Evolutionary conservation across 2,113 vertebrate genomes (phyloP).

Genomic region (Tupaia tana): DNA sequence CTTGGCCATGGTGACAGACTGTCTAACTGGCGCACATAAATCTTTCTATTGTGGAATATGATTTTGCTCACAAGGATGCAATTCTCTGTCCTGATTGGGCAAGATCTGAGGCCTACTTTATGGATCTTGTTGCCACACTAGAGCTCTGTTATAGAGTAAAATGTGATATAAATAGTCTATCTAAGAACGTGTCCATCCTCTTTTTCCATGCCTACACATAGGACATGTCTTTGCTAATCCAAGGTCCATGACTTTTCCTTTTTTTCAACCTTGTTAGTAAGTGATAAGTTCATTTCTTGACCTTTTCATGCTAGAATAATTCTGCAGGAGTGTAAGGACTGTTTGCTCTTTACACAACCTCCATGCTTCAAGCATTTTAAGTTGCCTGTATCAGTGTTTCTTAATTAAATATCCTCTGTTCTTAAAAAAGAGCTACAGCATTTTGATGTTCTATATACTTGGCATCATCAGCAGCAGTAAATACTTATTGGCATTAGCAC

Average conservation of each 20-base stretch:
- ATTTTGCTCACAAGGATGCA: not conserved
- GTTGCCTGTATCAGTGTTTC: not conserved
- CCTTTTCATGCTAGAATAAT: not conserved
- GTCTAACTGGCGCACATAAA: not conserved
- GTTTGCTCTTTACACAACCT: not conserved
- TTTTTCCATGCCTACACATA: rapidly evolving
- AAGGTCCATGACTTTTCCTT: not conserved
- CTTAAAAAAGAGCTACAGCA: not conserved
- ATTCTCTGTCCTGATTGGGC: not conserved
- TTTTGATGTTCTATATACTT: not conserved
- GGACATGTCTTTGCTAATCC: not conserved
- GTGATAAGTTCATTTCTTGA: not conserved
- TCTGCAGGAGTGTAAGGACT: not conserved
- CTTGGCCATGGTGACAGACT: constrained; percentile 38
- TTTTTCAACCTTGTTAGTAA: not conserved
- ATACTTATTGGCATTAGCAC: not conserved
- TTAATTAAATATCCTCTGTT: not conserved
- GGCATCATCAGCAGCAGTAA: too few relatives aligned
- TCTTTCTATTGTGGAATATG: not conserved
- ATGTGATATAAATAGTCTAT: not conserved
- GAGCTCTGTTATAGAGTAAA: too few relatives aligned
- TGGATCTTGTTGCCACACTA: rapidly evolving
- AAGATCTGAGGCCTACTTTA: not conserved
- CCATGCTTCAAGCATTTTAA: not conserved
- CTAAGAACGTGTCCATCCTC: rapidly evolving